Evolutionary conservation across 1,140 invertebrate species (phyloP), one percentile per base, ranked within the genome.

Genomic region (Charaxes varanes): DNA sequence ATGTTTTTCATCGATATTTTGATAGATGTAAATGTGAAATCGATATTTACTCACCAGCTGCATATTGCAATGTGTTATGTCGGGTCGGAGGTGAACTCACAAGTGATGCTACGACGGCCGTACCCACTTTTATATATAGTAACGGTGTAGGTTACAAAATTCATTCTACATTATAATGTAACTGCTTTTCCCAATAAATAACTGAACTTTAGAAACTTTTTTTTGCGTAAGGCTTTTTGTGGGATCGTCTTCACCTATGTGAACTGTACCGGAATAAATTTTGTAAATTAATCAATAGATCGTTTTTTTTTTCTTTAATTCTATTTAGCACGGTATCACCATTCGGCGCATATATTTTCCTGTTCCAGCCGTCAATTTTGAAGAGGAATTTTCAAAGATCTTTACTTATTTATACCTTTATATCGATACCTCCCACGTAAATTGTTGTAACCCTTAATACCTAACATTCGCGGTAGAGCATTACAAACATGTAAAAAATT

Each of bases 121-220:
- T 51, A 32, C 35, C 16, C 45, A 43, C 33, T 22, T 59, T 56
- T 74, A 68, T 81, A 74, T 68, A 69, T 63, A 65, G 60, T 45
- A 23, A 41, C 14, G 14, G 30, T 17, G 41, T 22, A 41, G 34
- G 46, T 73, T 80, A 66, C 71, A 73, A 80, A 76, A 80, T 66
- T 64, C 55, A 70, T 62, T 67, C 62, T 63, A 72, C 60, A 53
- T 60, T 38, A 67, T 70, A 72, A 67, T 67, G 71, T 60, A 62
- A 50, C 51, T 52, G 52, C 67, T 71, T 74, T 72, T 77, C 58
- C 57, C 57, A 64, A 69, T 72, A 71, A 69, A 65, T 70, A 61
- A 53, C 41, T 71, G 63, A 62, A 60, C 58, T 69, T 66, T 58
- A 58, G 43, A 62, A 51, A 51, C 23, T n/a, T 69, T 67, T 69